Evolutionary conservation across 2,797 vertebrate genomes (phyloP), one percentile per base, ranked within the genome.

Genomic region (Vireo griseus): DNA sequence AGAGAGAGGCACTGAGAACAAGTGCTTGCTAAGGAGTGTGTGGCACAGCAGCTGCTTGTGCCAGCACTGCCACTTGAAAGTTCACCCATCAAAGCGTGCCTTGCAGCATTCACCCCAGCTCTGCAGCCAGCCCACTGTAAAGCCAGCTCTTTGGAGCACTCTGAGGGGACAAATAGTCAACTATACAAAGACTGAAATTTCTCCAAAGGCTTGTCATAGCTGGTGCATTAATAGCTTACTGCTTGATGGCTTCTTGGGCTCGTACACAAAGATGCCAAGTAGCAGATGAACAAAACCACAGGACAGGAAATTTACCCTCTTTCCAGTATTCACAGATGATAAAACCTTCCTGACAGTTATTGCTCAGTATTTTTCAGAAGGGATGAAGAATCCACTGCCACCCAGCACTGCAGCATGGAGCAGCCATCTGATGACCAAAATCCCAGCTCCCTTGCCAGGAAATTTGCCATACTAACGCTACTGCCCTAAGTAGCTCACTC

Each of bases 301-400:
- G 79, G 69, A 54, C 35, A 78, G 63, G 92, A 92, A 75, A 52
- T 61, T 80, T 57, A 22, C 69, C 26, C 62, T 76, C 44, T 63
- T 91, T 76, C 40, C 80, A 40, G 73, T 66, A 78, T 50, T 92
- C 39, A 55, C 13, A 84, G 48, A 50, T 73, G 50, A 91, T 59
- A 90, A 94, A 94, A 66, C 71, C 89, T 86, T 86, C 40, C 69
- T 75, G 63, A 92, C 81, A 47, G 33, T 78, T 95, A 81, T 59
- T 10, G 4, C 77, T 91, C 48, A 65, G n/a, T 77, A 71, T 59
- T 86, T 94, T 86, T 84, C 52, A 62, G 57, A 81, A 81, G 29
- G 66, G 63, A 78, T 90, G 66, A 88, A 45, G 61, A 68, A 91
- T 29, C 37, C 37, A 21, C 26, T 21, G 33, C 40, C 31, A 78